These are phyloP conservation scores for Cataglyphis rosenhaueri DNA, from an alignment of 2,888 invertebrate genomes.

Conservation along the genomic window DNA sequence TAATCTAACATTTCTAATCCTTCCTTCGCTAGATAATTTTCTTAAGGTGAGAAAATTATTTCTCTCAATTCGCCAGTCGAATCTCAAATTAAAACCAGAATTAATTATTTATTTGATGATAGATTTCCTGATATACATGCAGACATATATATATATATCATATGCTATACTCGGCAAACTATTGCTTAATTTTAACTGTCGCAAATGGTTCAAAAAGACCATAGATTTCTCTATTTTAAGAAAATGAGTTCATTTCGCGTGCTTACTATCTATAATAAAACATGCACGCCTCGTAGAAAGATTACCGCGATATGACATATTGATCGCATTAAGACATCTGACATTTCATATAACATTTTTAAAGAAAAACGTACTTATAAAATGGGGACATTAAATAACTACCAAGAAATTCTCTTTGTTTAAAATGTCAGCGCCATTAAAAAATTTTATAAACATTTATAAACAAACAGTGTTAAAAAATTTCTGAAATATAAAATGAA, in stretches of 20 bases:
- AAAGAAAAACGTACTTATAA: neutral
- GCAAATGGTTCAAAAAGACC: neutral
- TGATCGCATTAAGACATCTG: neutral
- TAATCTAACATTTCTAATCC: constrained; percentile 16
- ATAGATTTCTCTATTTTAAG: neutral
- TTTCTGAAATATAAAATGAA: constrained; percentile 51
- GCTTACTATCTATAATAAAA: constrained; percentile 8
- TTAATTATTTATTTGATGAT: neutral
- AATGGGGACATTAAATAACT: neutral
- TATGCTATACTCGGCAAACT: neutral
- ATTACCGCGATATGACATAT: constrained; percentile 8
- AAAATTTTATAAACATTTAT: neutral
- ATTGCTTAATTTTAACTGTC: neutral
- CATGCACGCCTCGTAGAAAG: neutral
- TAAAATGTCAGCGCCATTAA: neutral
- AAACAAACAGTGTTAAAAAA: neutral
- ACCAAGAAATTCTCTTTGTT: neutral
- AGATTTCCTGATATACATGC: neutral
- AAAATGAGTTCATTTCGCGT: neutral
- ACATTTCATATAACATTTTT: constrained; percentile 6
- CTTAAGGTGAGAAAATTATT: neutral
- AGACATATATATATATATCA: neutral
- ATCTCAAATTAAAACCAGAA: neutral
- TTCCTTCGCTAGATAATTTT: neutral
- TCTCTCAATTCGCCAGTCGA: neutral